Evolutionary conservation across 2,113 vertebrate species (phyloP).

Genomic region (Triplophysa tibetana): DNA sequence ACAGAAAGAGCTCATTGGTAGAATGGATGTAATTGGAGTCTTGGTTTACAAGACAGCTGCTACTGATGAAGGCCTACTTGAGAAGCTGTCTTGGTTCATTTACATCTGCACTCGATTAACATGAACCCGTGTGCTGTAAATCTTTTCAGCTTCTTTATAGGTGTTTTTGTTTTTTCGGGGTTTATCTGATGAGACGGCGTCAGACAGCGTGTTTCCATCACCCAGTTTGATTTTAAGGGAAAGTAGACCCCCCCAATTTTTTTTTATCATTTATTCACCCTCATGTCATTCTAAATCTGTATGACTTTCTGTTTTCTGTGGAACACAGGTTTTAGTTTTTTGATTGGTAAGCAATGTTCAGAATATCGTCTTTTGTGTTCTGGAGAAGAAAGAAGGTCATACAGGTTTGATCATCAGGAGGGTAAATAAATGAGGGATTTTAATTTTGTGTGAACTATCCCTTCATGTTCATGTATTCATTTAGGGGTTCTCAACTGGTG

Average conservation of each 20-base stretch:
- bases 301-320: no score
- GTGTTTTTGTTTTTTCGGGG: not conserved
- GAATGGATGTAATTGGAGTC: conserved; percentile 36
- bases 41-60: conserved; percentile 36
- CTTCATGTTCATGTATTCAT: no score
- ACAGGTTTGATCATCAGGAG: no score
- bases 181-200: not conserved
- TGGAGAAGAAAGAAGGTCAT: no score
- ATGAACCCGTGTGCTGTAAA: not conserved
- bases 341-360: no score
- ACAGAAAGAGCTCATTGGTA: not conserved
- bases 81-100: conserved; percentile 29
- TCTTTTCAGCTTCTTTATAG: not conserved
- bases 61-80: conserved; percentile 25
- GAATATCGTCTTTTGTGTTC: no score
- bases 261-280: no score
- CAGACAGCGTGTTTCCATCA: not conserved
- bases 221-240: not conserved
- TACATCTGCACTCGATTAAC: conserved; percentile 36
- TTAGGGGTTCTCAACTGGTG: not conserved
- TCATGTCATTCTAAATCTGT: no score
- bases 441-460: no score
- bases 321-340: no score
- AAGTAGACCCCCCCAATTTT: no score
- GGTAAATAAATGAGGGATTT: no score